Base-by-base conservation (phyloP, 2,888 invertebrate species). In the Pherbina coryleti region DNA sequence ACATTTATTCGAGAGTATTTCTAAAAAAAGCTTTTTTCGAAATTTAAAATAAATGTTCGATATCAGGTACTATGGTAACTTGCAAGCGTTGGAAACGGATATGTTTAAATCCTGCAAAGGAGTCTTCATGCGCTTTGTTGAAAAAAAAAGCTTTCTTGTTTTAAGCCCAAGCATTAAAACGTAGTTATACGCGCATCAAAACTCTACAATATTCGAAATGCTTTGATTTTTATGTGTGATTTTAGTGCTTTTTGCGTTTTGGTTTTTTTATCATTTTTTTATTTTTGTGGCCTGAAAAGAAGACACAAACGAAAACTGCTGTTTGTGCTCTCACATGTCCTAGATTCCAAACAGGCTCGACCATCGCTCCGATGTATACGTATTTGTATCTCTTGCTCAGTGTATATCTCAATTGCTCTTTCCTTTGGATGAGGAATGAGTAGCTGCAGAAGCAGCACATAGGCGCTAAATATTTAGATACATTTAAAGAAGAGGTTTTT, bases 331-430 rank as follows among this genome's bases (percentile, higher is more conserved):
- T 69, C 69, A n/a, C 51, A 75, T 75, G 75, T 75, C 75, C 75
- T 67, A 66, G 75, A 75, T 75, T 67, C 17, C 55, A 44, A 37
- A 53, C 75, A 66, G 60, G 28, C 25, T 71, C 55, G 55, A 44
- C 31, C 44, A 37, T 11, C 31, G 34, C 69, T 69, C 69, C 25
- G 25, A 25, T 28, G 57, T 28, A 60, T 60, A 22, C 57, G 57
- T 28, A 17, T 69, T 49, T 22, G 44, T 44, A 37, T 37, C 44
- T 67, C 44, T 28, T 9, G 22, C 51, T 55, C 19, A n/a, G 37
- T 66, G 17, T 14, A 8, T 49, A 53, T 28, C 49, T n/a, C 66
- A n/a, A n/a, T 34, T 37, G n/a, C 37, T 62, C 31, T 62, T 5
- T 22, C 14, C 5, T 60, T 60, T 19, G 37, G 8, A 37, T 8